Base-by-base conservation (phyloP, 2,113 vertebrate species). In the Zeus faber region DNA sequence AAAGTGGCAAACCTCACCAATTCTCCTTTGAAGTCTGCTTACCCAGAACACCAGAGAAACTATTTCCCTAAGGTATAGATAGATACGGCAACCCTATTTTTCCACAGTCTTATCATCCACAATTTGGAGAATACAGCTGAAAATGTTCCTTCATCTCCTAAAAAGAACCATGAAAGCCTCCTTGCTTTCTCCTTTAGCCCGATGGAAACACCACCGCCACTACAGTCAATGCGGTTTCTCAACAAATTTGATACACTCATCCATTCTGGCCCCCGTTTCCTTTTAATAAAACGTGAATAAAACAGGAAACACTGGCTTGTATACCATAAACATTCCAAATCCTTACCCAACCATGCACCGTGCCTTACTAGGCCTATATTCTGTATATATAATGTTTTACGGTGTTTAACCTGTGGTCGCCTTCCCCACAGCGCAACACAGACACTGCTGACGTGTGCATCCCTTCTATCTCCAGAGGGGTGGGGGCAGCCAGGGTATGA, bases 391-490 rank as follows among this genome's bases (percentile, higher is more conserved):
- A 56, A 85, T 66, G 72, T 85, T 86, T 85, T 83, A 87, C 83
- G 73, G 76, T 47, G 75, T 70, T 47, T 26, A 72, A 83, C 70
- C 72, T 76, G 82, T 55, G 84, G 82, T 84, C 13, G 35, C 58
- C 26, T 57, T 70, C 49, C 73, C 84, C 74, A 62, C 67, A 66
- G 67, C 58, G 78, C 72, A 80, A 77, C 74, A 77, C 70, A 87
- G 87, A 87, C 83, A 88, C 70, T 87, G 81, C 84, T 91, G 87
- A 89, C 90, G 87, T 89, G 90, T 85, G 89, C 87, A 79, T 91
- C 90, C 88, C 87, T 70, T 89, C 88, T 90, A 92, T 91, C 89
- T 88, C 88, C 85, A 89, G 90, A 89, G 70, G 80, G 89, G 89
- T 86, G 87, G 88, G 83, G 79, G 76, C 88, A 86, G 91, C 79